Conservation (phyloP, 2,113 vertebrate genomes). For the Orycteropus afer region DNA sequence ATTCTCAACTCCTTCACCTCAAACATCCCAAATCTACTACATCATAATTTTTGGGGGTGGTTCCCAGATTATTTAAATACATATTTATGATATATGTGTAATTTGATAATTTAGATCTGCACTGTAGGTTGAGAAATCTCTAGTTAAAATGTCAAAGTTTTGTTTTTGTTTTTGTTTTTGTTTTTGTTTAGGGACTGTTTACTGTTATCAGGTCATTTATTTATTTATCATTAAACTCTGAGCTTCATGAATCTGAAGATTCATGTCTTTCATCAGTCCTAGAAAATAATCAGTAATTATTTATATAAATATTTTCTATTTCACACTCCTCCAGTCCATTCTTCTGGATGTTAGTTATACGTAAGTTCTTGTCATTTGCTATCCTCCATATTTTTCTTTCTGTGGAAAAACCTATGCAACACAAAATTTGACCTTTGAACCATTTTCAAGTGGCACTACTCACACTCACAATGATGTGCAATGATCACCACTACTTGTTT, state of each 20-base stretch:
- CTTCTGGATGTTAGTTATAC: background rate
- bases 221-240: background rate
- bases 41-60: background rate
- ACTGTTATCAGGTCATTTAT: background rate
- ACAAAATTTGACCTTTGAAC: too few relatives aligned
- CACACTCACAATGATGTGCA: too few relatives aligned
- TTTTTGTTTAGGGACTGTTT: background rate
- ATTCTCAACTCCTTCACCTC: rapidly evolving
- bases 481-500: too few relatives aligned
- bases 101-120: background rate
- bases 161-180: background rate
- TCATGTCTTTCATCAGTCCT: background rate
- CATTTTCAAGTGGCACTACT: too few relatives aligned
- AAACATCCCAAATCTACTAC: too few relatives aligned
- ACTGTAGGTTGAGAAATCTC: background rate
- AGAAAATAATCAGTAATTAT: background rate
- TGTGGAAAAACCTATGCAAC: too few relatives aligned
- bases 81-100: too few relatives aligned
- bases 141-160: background rate
- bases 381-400: background rate
- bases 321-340: background rate
- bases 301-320: background rate
- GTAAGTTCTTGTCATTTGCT: background rate
- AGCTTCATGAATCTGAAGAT: background rate
- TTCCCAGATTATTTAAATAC: background rate